Percentiles rank a stretch among this genome's conserved stretches.
Evolutionary conservation across 2,888 invertebrate species (phyloP).

Genomic region (Pelosia muscerda): DNA sequence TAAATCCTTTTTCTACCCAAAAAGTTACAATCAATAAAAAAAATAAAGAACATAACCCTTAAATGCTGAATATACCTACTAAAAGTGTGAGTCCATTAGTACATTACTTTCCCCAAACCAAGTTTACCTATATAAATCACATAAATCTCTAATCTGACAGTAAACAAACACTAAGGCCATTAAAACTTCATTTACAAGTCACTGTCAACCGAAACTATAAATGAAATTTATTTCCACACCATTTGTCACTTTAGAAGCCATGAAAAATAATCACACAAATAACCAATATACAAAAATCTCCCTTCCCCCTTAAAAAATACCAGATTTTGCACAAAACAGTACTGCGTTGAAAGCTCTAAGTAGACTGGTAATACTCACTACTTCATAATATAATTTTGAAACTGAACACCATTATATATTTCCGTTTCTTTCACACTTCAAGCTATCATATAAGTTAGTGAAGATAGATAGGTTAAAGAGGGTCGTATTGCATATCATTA

Average conservation of each 20-base stretch:
- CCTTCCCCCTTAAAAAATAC: conserved; percentile 46
- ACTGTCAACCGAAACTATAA: conserved; percentile 66
- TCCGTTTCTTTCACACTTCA: conserved; percentile 32
- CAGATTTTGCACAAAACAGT: conserved; percentile 40
- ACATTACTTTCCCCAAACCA: conserved; percentile 15
- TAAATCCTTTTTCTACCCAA: neutral
- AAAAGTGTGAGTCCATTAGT: conserved; percentile 16
- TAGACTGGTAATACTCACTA: conserved; percentile 51
- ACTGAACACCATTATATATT: conserved; percentile 43
- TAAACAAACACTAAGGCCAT: conserved; percentile 57
- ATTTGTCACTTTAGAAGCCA: conserved; percentile 65
- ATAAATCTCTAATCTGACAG: conserved; percentile 56
- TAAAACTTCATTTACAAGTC: conserved; percentile 67
- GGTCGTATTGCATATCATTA: conserved; percentile 79
- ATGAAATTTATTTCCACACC: conserved; percentile 62
- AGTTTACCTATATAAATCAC: conserved; percentile 53
- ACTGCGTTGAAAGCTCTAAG: conserved; percentile 44
- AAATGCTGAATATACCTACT: neutral
- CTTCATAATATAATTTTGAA: conserved; percentile 56
- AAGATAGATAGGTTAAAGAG: conserved; percentile 59
- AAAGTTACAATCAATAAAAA: neutral
- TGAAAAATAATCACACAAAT: conserved; percentile 59
- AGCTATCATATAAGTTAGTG: conserved; percentile 31
- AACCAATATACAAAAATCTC: conserved; percentile 52
- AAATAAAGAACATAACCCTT: conserved; percentile 4